phyloP scores from a whole-genome alignment of 2,888 invertebrate species.

The Microctonus brassicae region DNA sequence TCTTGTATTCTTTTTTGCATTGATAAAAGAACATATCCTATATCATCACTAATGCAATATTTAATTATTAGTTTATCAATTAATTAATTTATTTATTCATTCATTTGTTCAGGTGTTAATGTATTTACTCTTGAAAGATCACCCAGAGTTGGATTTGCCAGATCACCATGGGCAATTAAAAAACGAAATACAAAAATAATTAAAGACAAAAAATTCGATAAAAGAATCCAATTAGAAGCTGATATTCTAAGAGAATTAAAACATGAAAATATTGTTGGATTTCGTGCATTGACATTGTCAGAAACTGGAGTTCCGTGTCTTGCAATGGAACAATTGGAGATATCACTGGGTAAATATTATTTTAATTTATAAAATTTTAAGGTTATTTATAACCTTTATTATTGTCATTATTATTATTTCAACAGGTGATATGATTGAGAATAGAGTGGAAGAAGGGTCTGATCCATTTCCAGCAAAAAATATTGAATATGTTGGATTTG shows the following conservation, averaged over 20 bases:
- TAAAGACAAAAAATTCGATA: conserved; percentile 67
- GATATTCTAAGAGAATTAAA: conserved; percentile 77
- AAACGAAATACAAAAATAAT: conserved; percentile 74
- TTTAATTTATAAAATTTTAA: neutral
- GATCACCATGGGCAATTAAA: conserved; percentile 92
- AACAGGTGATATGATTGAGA: conserved; percentile 79
- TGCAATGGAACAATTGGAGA: conserved; percentile 84
- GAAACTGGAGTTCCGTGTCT: conserved; percentile 75
- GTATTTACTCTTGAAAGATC: conserved; percentile 84
- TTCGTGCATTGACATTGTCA: conserved; percentile 73
- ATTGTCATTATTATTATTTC: neutral
- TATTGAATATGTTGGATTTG: conserved; percentile 77
- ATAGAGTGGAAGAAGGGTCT: conserved; percentile 70
- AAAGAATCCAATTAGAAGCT: conserved; percentile 80
- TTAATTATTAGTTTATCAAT: too few species aligned
- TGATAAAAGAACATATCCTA: too few species aligned
- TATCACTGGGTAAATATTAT: conserved; percentile 73
- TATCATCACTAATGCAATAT: neutral
- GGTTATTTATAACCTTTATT: too few species aligned
- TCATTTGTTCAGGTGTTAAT: conserved; percentile 80
- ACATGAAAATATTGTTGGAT: conserved; percentile 89
- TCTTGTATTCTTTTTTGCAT: neutral
- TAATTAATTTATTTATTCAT: too few species aligned
- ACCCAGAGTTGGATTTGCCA: conserved; percentile 76
- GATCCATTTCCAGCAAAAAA: conserved; percentile 75